Evolutionary conservation across 2,113 vertebrate genomes (phyloP).

Genomic region (Diglossa brunneiventris): DNA sequence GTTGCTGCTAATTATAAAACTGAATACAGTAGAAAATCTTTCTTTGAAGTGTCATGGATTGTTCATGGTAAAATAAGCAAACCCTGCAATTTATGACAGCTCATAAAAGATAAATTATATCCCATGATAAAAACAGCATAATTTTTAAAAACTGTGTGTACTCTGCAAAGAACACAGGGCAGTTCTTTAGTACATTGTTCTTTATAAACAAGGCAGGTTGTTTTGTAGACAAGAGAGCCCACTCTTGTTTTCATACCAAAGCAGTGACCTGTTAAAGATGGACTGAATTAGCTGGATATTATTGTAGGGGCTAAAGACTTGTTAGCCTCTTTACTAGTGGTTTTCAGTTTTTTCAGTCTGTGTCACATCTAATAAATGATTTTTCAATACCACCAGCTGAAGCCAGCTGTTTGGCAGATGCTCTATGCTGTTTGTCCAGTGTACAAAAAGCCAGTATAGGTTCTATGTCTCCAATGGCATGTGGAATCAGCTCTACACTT

Average conservation of each 20-base stretch:
- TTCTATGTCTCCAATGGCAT: not conserved
- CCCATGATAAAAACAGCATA: not conserved
- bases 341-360: not conserved
- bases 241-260: not conserved
- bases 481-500: not conserved
- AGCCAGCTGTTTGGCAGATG: not conserved
- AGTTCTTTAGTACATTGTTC: not conserved
- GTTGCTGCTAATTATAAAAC: constrained; percentile 11
- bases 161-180: not conserved
- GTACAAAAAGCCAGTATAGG: not conserved
- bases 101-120: not conserved
- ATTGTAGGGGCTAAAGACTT: not conserved
- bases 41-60: not conserved
- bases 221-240: not conserved
- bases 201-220: not conserved
- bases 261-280: not conserved
- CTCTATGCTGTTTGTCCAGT: not conserved
- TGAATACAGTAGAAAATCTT: not conserved
- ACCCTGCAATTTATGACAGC: not conserved
- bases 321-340: not conserved
- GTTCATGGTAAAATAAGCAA: constrained; percentile 20
- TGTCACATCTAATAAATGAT: not conserved
- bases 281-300: not conserved
- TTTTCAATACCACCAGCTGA: not conserved
- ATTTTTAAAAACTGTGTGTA: not conserved